phyloP scores from a whole-genome alignment of 2,888 invertebrate genomes.

The Isotomurus palustris region DNA sequence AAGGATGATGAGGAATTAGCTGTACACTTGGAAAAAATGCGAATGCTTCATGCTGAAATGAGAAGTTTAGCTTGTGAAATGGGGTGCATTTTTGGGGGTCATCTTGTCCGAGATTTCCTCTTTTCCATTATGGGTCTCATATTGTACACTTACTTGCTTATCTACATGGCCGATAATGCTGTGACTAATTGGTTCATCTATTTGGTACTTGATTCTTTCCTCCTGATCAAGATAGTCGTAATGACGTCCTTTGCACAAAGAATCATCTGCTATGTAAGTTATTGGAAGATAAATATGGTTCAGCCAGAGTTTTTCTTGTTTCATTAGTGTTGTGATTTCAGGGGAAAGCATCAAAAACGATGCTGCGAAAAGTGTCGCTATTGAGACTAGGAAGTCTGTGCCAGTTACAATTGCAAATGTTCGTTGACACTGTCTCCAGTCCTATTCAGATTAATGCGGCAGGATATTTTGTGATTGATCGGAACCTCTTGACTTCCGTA shows the following conservation, averaged over 20 bases:
- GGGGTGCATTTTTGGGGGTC: slow-evolving; percentile 37
- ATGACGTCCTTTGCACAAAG: slow-evolving; percentile 28
- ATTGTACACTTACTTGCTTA: slow-evolving; percentile 32
- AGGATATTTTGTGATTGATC: slow-evolving; percentile 38
- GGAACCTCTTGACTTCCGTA: slow-evolving; percentile 32
- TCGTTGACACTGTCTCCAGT: slow-evolving; percentile 24
- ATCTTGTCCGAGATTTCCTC: slow-evolving; percentile 35
- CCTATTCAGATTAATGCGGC: slow-evolving; percentile 31
- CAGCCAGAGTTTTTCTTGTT: neutral
- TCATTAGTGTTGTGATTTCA: neutral
- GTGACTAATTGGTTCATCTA: slow-evolving; percentile 25
- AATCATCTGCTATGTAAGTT: slow-evolving; percentile 28
- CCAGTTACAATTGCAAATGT: slow-evolving; percentile 32
- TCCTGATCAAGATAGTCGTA: slow-evolving; percentile 22
- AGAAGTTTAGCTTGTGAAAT: slow-evolving; percentile 23
- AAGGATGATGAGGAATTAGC: slow-evolving; percentile 21
- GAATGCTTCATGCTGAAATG: slow-evolving; percentile 37
- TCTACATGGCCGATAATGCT: slow-evolving; percentile 20
- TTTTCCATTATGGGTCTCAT: slow-evolving; percentile 29
- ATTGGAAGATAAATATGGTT: neutral
- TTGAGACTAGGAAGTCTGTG: slow-evolving; percentile 17
- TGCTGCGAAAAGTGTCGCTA: slow-evolving; percentile 27
- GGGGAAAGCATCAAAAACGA: neutral
- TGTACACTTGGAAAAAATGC: slow-evolving; percentile 36
- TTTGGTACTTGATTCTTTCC: slow-evolving; percentile 25